A percentile compares a stretch with the other conserved stretches of the same genome.
Conservation (phyloP, 2,888 invertebrate species). For the Ariolimax columbianus region DNA sequence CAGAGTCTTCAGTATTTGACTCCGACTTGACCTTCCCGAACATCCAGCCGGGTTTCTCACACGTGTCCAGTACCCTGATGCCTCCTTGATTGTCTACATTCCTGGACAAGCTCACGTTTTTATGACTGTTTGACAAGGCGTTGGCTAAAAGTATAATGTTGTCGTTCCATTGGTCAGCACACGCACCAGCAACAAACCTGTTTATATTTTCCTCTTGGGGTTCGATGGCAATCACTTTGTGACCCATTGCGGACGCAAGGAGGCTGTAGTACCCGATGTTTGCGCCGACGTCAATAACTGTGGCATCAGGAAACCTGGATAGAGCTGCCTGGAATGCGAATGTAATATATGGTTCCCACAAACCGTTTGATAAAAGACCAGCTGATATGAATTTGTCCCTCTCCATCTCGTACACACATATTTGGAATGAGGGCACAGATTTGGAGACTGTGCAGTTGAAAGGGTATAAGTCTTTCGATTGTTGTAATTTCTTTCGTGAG, state of each 20-base stretch:
- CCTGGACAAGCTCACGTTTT: conserved; percentile 58
- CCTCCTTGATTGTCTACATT: conserved; percentile 71
- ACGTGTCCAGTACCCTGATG: conserved; percentile 56
- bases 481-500: not conserved
- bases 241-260: conserved; percentile 70
- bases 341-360: conserved; percentile 74
- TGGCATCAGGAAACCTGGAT: conserved; percentile 57
- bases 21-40: not conserved
- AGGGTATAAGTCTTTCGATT: not conserved
- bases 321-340: conserved; percentile 64
- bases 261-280: conserved; percentile 75
- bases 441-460: conserved; percentile 60
- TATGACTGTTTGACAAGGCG: conserved; percentile 63
- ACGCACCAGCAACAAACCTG: conserved; percentile 39
- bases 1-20: not conserved
- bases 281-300: conserved; percentile 75
- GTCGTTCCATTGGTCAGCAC: conserved; percentile 58
- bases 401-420: conserved; percentile 66
- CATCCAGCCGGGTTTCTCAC: conserved; percentile 19
- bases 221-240: conserved; percentile 74
- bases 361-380: conserved; percentile 62
- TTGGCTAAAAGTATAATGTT: conserved; percentile 63
- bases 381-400: conserved; percentile 70
- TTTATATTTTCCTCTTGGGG: conserved; percentile 61
- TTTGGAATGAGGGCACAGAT: conserved; percentile 61